Base-by-base conservation (phyloP, 2,797 vertebrate species). In the Chiloscyllium punctatum region DNA sequence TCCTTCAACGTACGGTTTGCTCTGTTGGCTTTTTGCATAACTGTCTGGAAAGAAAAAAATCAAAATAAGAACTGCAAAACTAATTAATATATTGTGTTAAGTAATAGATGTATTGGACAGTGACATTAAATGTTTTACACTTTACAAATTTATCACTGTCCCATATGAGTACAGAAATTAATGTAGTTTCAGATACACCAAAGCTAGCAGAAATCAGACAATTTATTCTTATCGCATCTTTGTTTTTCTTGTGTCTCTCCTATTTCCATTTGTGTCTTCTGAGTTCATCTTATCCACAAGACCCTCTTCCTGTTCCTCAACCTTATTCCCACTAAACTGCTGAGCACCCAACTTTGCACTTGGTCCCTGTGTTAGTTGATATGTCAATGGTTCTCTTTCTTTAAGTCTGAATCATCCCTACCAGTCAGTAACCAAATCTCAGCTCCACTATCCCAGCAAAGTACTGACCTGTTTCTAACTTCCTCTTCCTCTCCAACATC, bases 1-100 rank as follows among this genome's bases (percentile, higher is more conserved):
- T 8, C 97, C 98, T 82, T 98, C 98, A 69, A 97, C 97, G 95
- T 95, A 96, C 95, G 96, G 95, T 95, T 98, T 98, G 66, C 96
- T 96, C 96, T 97, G 98, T 96, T 99, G 99, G 84, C 98, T 97
- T 97, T 96, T 98, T 72, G 98, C 98, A 94, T 98, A 99, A 62
- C 97, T 97, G 97, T 99, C 99, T 99, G 96, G 72, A 96, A 95
- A 97, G n/a, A 87, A 96, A 96, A n/a, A 18, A 68, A 96, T 23
- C 37, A n/a, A 42, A 48, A 74, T 21, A 95, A 27, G 71, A 25
- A 48, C 30, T 95, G 57, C 96, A 95, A 96, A 0, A 86, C 95
- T 96, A 21, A 48, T 84, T 7, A 48, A 15, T 72, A 90, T 23
- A n/a, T 21, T 48, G 37, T 37, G 57, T 90, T 33, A n/a, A 62